Evolutionary conservation across 23 tunicate genomes (phyloP).

Genomic region (Botrylloides violaceus): DNA sequence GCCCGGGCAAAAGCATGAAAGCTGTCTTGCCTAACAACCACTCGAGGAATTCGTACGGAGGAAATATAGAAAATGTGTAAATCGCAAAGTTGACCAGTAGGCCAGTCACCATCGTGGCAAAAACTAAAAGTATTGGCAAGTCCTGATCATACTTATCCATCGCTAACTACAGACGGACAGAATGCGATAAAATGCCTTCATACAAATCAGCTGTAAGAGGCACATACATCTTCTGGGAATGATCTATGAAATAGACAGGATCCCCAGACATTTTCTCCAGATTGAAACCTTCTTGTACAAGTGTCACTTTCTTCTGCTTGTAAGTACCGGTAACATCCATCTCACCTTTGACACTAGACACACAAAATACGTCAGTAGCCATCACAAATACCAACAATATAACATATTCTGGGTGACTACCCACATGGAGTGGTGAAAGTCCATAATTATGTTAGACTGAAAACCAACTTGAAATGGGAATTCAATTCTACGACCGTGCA

Average conservation of each 20-base stretch:
- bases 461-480: neutral
- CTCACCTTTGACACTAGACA: constrained; percentile 27
- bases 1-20: no score
- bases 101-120: no score
- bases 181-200: neutral
- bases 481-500: neutral
- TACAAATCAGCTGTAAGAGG: constrained; percentile 18
- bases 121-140: no score
- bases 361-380: neutral
- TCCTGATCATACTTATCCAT: no score
- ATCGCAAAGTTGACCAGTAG: no score
- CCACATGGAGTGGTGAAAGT: no score
- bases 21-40: no score
- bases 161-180: no score
- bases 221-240: constrained; percentile 27
- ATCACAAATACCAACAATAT: neutral
- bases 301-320: constrained; percentile 53
- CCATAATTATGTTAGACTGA: neutral
- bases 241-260: constrained; percentile 45
- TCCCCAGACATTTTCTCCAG: constrained; percentile 23
- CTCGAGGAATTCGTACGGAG: no score
- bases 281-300: constrained; percentile 52
- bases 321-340: constrained; percentile 76
- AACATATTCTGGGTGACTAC: no score
- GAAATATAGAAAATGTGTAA: no score